Percentiles rank a stretch among this genome's conserved stretches.
phyloP scores from a whole-genome alignment of 1,140 invertebrate species.

The Sinella curviseta region DNA sequence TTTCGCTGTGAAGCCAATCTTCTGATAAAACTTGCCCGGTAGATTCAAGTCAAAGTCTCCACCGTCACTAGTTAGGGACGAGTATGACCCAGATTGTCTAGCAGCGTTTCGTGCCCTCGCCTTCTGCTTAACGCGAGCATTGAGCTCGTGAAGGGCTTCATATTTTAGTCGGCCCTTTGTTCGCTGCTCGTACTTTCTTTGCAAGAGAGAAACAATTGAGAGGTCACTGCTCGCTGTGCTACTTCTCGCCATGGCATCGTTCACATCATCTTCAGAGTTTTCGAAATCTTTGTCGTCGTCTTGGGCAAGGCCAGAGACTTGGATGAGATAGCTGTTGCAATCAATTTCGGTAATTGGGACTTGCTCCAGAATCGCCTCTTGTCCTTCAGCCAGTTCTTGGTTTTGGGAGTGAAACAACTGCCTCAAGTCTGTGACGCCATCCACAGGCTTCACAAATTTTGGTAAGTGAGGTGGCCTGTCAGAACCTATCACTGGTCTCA shows the following conservation, averaged over 20 bases:
- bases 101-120: background rate
- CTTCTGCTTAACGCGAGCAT: background rate
- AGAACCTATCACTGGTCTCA: background rate
- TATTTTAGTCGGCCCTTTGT: background rate
- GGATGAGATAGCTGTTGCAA: background rate
- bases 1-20: background rate
- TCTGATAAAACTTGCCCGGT: background rate
- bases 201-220: background rate
- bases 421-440: background rate
- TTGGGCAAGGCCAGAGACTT: background rate
- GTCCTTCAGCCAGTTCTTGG: too few species aligned
- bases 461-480: background rate
- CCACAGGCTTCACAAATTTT: background rate
- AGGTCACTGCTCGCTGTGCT: background rate
- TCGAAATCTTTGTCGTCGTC: background rate
- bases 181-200: constrained; percentile 2
- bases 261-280: background rate
- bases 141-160: background rate
- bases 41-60: background rate
- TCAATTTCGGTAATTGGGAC: background rate
- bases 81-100: background rate
- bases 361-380: background rate
- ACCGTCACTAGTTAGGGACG: background rate
- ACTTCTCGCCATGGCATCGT: background rate
- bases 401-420: background rate